Conservation (phyloP, 2,888 invertebrate genomes). For the Eupeodes latifasciatus region DNA sequence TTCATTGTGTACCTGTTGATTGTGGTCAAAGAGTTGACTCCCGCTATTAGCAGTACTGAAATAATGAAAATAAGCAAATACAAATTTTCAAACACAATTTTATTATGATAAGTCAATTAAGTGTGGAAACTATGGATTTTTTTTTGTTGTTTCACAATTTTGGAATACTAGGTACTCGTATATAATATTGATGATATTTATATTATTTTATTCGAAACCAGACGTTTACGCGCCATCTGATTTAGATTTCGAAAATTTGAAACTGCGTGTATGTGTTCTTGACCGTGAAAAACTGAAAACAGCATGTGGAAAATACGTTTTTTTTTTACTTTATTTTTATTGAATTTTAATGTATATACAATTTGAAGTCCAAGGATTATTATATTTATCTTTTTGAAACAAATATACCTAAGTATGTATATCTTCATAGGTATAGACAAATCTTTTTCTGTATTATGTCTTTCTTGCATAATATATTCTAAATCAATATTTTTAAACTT, state of each 20-base stretch:
- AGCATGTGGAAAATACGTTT: not conserved
- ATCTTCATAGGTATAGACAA: not conserved
- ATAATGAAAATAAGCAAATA: not conserved
- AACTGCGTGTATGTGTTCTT: not conserved
- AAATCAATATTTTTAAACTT: conserved; percentile 14
- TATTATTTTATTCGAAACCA: not conserved
- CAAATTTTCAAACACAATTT: not conserved
- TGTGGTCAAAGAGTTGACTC: conserved; percentile 19
- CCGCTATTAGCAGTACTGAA: not conserved
- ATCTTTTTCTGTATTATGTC: not conserved
- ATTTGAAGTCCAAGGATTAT: conserved; percentile 27
- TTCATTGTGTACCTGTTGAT: conserved; percentile 29
- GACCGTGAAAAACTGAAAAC: conserved; percentile 16
- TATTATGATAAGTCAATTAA: not conserved
- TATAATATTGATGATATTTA: not conserved
- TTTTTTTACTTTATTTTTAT: not conserved
- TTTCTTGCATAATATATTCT: not conserved
- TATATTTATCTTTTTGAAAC: conserved; percentile 1
- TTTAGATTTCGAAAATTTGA: not conserved
- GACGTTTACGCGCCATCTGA: not conserved
- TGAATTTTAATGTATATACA: conserved; percentile 7
- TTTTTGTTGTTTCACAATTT: not conserved
- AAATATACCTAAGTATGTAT: not conserved
- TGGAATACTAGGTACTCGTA: too few species aligned
- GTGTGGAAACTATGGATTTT: not conserved